These are phyloP conservation scores for Paratrypauchen microcephalus DNA, from an alignment of 2,797 vertebrate genomes.

Conservation along the genomic window DNA sequence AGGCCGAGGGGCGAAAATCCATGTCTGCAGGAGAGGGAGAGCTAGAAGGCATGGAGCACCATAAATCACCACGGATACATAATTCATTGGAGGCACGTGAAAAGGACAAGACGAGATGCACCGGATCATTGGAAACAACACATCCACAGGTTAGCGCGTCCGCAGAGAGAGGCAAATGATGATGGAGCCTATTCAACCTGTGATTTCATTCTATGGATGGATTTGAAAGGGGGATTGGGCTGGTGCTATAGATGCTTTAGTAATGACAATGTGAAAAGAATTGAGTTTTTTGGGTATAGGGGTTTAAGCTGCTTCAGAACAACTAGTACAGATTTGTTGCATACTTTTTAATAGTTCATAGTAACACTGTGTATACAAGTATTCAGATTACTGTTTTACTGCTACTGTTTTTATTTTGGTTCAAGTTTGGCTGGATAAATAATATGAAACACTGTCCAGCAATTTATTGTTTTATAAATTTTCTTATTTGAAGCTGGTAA, in stretches of 20 bases:
- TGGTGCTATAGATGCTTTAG: slow-evolving; percentile 11
- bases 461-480: too few species aligned
- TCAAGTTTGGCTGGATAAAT: too few species aligned
- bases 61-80: slow-evolving; percentile 84
- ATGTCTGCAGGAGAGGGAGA: slow-evolving; percentile 68
- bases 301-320: neutral
- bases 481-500: too few species aligned
- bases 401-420: too few species aligned
- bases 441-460: too few species aligned
- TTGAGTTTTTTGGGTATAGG: neutral
- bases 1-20: slow-evolving; percentile 70
- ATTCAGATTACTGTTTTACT: too few species aligned
- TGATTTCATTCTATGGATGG: slow-evolving; percentile 22
- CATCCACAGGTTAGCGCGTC: slow-evolving; percentile 60
- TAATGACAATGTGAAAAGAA: slow-evolving; percentile 4
- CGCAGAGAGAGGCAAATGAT: slow-evolving; percentile 39
- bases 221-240: slow-evolving; percentile 20
- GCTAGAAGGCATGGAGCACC: slow-evolving; percentile 72
- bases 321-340: neutral
- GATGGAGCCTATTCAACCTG: slow-evolving; percentile 23
- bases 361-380: too few species aligned
- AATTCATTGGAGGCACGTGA: slow-evolving; percentile 80
- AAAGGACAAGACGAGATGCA: slow-evolving; percentile 81
- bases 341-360: too few species aligned
- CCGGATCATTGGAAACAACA: slow-evolving; percentile 78